Percentiles rank a stretch among this genome's conserved stretches.
Evolutionary conservation across 2,113 vertebrate species (phyloP).

Genomic region (Sclerurus mexicanus): DNA sequence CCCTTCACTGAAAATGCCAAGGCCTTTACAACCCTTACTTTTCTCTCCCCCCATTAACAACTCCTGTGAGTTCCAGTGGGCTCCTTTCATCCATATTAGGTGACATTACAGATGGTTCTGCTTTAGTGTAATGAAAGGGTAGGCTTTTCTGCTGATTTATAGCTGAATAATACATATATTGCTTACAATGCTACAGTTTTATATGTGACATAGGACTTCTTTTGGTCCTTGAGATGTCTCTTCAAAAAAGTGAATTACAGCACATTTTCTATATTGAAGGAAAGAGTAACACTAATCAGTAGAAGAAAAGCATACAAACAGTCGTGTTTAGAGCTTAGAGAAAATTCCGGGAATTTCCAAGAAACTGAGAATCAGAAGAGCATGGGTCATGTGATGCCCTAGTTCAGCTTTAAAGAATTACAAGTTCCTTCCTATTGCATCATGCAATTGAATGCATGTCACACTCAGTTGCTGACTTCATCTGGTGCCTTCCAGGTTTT

Average conservation of each 20-base stretch:
- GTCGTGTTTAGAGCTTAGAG: not conserved
- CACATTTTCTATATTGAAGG: not conserved
- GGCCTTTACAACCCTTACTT: not conserved
- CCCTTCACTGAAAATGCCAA: not conserved
- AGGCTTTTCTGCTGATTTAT: conserved; percentile 9
- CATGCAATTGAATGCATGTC: not conserved
- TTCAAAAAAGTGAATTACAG: not conserved
- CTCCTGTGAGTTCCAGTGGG: not conserved
- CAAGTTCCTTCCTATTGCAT: not conserved
- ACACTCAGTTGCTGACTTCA: not conserved
- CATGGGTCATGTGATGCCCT: not conserved
- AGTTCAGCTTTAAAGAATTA: not conserved
- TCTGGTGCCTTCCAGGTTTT: not conserved
- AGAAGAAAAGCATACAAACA: not conserved
- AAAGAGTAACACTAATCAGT: not conserved
- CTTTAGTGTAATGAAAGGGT: not conserved
- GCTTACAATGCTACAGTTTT: not conserved
- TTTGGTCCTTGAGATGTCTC: not conserved
- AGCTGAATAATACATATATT: not conserved
- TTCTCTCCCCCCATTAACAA: not conserved
- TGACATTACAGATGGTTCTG: not conserved
- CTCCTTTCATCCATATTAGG: not conserved
- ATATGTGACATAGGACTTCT: not conserved
- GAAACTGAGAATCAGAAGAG: not conserved
- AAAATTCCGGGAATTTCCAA: not conserved